Base-by-base conservation (phyloP, 2,888 invertebrate species). In the Lepidocyrtoides sp. region DNA sequence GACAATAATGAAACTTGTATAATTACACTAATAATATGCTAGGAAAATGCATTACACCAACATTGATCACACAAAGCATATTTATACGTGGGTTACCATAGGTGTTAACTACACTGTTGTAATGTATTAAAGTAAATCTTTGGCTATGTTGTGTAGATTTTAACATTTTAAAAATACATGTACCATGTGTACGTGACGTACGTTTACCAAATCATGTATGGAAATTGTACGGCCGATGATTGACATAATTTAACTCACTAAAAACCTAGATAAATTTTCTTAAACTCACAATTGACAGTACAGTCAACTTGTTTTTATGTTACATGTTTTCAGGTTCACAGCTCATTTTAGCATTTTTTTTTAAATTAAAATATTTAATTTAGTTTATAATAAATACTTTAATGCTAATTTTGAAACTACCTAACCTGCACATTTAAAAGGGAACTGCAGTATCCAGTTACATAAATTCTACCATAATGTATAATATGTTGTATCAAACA, bases 291-390 rank as follows among this genome's bases (percentile, higher is more conserved):
- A 20, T 41, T 72, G 72, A 60, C 60, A 60, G n/a, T n/a, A 26
- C 54, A n/a, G 17, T 17, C 51, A 12, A 60, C 23, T 2, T 23
- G 1, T 60, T 26, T 20, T 36, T 14, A 17, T 54, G 8, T 54
- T 14, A 17, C 8, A 54, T 54, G 54, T 54, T 75, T 51, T 85
- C 85, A 85, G 85, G 85, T 85, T 85, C 85, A 85, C 85, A 85
- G 85, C 85, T 85, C 85, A 72, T 69, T 26, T 23, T 63, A 85
- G 69, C 85, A 69, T 66, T 72, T 36, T 23, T 66, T 23, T 3
- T 26, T 77, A 2, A 54, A 1, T 17, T 44, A 1, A 12, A 36
- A 36, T 36, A 36, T 44, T 44, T 44, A 44, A 44, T 12, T 3
- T 36, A 1, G 14, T 44, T 8, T 5, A 44, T 2, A 44, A 44